Evolutionary conservation across 2,888 invertebrate genomes (phyloP).

Genomic region (Elgonia sp.): DNA sequence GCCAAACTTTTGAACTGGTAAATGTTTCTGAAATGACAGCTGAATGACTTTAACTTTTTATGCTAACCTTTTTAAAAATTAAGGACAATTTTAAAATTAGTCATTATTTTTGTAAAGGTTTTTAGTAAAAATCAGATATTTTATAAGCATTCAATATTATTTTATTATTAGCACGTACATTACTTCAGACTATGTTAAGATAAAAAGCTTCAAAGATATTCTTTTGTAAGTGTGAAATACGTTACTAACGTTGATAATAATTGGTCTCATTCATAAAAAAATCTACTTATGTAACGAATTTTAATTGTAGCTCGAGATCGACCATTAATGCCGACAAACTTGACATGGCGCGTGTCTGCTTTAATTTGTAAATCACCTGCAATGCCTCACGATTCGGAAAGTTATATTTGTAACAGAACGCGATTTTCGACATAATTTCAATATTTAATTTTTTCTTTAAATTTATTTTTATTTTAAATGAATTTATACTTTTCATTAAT

Average conservation of each 20-base stretch:
- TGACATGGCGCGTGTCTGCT: conserved; percentile 53
- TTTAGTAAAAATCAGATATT: too few species aligned
- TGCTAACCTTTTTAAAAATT: too few species aligned
- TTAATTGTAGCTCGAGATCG: conserved; percentile 55
- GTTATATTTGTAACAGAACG: conserved; percentile 23
- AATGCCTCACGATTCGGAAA: conserved; percentile 18
- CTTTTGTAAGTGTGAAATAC: not conserved
- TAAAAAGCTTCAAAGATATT: not conserved
- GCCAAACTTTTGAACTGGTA: too few species aligned
- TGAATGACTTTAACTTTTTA: too few species aligned
- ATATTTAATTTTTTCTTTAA: not conserved
- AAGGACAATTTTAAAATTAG: too few species aligned
- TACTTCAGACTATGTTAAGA: not conserved
- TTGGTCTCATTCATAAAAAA: conserved; percentile 42
- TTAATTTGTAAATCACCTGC: conserved; percentile 67
- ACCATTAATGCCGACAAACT: conserved; percentile 57
- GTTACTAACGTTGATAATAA: conserved; percentile 19
- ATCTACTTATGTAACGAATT: conserved; percentile 49
- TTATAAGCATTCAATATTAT: not conserved
- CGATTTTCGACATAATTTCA: conserved; percentile 7
- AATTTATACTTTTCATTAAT: too few species aligned
- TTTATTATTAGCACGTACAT: not conserved
- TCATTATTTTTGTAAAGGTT: too few species aligned
- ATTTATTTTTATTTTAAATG: too few species aligned
- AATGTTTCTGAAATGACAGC: too few species aligned